Evolutionary conservation across 2,888 invertebrate species (phyloP).

Genomic region (Agriotes lineatus): DNA sequence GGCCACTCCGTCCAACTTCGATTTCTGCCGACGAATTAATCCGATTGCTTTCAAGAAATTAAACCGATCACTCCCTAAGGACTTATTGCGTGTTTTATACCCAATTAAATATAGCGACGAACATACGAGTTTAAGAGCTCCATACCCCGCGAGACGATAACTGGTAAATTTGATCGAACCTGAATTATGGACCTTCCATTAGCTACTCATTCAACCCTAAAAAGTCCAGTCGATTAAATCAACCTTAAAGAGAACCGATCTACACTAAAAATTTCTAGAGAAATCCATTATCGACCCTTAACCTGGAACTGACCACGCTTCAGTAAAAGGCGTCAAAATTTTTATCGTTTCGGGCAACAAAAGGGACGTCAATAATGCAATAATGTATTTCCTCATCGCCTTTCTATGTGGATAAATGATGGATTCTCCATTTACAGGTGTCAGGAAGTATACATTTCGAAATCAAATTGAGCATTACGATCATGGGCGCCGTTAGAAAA

Average conservation of each 20-base stretch:
- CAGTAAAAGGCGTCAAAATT: background rate
- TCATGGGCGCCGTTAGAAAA: too few species aligned
- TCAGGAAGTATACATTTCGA: too few species aligned
- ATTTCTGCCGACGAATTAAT: slow-evolving; percentile 21
- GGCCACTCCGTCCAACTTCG: background rate
- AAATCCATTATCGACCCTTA: slow-evolving; percentile 4
- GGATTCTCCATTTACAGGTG: too few species aligned
- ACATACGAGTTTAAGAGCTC: slow-evolving; percentile 11
- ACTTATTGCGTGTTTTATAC: slow-evolving; percentile 35
- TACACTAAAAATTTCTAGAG: slow-evolving; percentile 19
- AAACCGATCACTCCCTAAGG: slow-evolving; percentile 32
- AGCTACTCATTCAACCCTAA: slow-evolving; percentile 28
- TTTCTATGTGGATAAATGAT: too few species aligned
- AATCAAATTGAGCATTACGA: too few species aligned
- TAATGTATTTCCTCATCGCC: too few species aligned
- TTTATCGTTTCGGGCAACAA: background rate
- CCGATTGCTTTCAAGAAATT: slow-evolving; percentile 24
- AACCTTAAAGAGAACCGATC: slow-evolving; percentile 23
- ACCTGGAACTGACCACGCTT: background rate
- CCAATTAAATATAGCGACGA: slow-evolving; percentile 33
- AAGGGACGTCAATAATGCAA: too few species aligned
- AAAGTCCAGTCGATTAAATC: slow-evolving; percentile 33
- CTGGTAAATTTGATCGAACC: slow-evolving; percentile 30
- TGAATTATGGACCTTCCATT: slow-evolving; percentile 29
- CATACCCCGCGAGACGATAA: slow-evolving; percentile 22